Percentiles rank a stretch among this genome's conserved stretches.
Conservation (phyloP, 2,888 invertebrate genomes). For the Gandaritis pyraliata region DNA sequence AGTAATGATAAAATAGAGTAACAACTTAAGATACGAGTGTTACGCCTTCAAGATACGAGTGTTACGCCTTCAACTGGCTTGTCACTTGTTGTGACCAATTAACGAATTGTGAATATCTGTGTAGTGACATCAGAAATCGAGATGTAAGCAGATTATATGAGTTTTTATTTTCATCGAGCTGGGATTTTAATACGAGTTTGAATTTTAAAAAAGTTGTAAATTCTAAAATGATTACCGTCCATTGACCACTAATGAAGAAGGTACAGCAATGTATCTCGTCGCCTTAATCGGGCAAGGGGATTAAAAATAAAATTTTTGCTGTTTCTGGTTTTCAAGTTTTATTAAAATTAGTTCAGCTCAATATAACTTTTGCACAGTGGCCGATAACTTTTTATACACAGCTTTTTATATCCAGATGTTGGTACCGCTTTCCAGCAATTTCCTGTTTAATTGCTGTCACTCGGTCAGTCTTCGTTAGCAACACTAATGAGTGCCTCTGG, state of each 20-base stretch:
- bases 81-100: slow-evolving; percentile 36
- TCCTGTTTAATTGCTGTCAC: slow-evolving; percentile 36
- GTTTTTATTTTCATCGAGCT: not conserved
- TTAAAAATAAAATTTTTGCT: too few species aligned
- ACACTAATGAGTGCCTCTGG: slow-evolving; percentile 33
- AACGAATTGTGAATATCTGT: slow-evolving; percentile 40
- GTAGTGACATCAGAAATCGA: slow-evolving; percentile 48
- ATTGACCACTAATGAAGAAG: too few species aligned
- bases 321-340: too few species aligned
- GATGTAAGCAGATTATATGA: slow-evolving; percentile 27
- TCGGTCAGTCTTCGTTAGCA: slow-evolving; percentile 36
- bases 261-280: too few species aligned
- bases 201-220: too few species aligned
- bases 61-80: not conserved
- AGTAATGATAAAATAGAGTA: too few species aligned
- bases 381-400: not conserved
- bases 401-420: not conserved
- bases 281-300: too few species aligned
- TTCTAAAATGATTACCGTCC: too few species aligned
- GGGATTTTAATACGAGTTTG: not conserved
- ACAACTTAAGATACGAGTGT: too few species aligned
- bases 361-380: too few species aligned
- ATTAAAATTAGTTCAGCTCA: too few species aligned
- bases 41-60: not conserved
- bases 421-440: slow-evolving; percentile 26